phyloP scores from a whole-genome alignment of 2,888 invertebrate genomes.

The Synanthedon tipuliformis region DNA sequence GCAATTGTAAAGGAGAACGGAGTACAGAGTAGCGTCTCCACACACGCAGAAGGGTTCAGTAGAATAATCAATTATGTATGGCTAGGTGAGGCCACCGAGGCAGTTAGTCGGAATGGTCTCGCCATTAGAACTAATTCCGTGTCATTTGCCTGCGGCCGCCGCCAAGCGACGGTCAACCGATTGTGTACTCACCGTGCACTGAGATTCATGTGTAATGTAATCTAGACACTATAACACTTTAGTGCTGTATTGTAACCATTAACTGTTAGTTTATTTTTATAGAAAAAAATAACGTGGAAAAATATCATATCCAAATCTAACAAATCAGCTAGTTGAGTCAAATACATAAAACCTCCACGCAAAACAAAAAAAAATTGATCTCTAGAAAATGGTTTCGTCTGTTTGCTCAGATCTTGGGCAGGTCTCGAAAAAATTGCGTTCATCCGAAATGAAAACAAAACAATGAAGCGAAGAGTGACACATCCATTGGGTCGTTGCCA shows the following conservation, averaged over 20 bases:
- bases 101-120: conserved; percentile 64
- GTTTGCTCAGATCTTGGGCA: too few species aligned
- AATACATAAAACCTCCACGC: too few species aligned
- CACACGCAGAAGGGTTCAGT: conserved; percentile 32
- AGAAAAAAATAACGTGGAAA: too few species aligned
- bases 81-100: conserved; percentile 53
- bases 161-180: conserved; percentile 41
- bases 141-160: conserved; percentile 64
- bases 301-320: too few species aligned
- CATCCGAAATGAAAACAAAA: conserved; percentile 31
- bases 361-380: too few species aligned
- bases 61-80: conserved; percentile 55
- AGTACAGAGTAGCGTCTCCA: background rate
- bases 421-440: background rate
- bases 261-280: background rate
- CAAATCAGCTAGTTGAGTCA: too few species aligned
- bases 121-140: conserved; percentile 67
- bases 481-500: conserved; percentile 28
- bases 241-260: conserved; percentile 3
- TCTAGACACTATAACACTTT: conserved; percentile 1
- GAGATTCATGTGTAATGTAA: conserved; percentile 7
- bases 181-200: conserved; percentile 16
- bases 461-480: conserved; percentile 22
- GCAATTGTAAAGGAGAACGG: too few species aligned
- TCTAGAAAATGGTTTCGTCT: too few species aligned